phyloP scores from a whole-genome alignment of 2,797 vertebrate genomes.

The Halcyon smyrnensis region DNA sequence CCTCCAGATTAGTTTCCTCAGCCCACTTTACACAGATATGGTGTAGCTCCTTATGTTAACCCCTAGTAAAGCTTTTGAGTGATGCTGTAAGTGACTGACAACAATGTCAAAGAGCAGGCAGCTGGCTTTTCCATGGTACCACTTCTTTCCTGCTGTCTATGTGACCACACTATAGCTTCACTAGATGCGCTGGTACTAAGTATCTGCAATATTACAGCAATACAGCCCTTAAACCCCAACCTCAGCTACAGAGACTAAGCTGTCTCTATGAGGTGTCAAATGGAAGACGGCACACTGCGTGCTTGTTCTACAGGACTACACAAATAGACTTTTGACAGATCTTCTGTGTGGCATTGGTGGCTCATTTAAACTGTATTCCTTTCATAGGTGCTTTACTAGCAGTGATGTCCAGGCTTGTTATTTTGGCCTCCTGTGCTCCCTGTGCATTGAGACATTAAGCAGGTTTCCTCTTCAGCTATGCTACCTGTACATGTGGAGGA shows the following conservation, averaged over 20 bases:
- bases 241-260: neutral
- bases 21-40: neutral
- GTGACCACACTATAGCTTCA: rapidly evolving
- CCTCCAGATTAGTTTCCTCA: neutral
- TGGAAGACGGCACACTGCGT: neutral
- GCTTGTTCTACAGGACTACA: neutral
- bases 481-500: neutral
- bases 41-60: rapidly evolving
- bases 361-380: neutral
- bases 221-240: neutral
- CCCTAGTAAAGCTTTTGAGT: neutral
- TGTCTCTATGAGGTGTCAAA: neutral
- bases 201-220: neutral
- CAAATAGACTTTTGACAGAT: neutral
- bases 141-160: neutral
- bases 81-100: neutral
- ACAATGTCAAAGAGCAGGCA: neutral
- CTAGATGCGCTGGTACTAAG: rapidly evolving
- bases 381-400: neutral
- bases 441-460: neutral
- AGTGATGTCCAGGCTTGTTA: neutral
- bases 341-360: neutral
- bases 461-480: neutral
- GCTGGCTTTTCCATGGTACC: neutral
- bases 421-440: neutral